Conservation (phyloP, 1,140 invertebrate species). For the Procambarus clarkii region DNA sequence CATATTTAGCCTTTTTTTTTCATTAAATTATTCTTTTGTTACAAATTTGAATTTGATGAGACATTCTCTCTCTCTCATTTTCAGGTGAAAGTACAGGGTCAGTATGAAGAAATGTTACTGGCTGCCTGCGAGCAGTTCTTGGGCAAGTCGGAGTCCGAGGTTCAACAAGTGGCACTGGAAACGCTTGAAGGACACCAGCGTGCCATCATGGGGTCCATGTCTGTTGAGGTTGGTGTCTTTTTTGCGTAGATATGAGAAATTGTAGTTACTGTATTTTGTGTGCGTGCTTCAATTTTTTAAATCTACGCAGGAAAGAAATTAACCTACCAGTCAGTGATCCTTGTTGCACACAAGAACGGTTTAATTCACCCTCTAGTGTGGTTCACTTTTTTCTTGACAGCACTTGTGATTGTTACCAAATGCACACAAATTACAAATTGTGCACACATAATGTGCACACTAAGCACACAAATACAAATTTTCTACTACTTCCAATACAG, state of each 20-base stretch:
- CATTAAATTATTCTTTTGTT: no score
- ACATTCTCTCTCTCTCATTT: neutral
- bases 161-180: constrained; percentile 94
- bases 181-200: constrained; percentile 98
- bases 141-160: constrained; percentile 92
- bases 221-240: constrained; percentile 85
- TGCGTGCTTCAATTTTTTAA: constrained; percentile 26
- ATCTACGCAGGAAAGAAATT: constrained; percentile 44
- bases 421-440: no score
- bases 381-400: neutral
- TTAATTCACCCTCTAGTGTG: neutral
- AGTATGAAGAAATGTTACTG: constrained; percentile 97
- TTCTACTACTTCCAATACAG: no score
- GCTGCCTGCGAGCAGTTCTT: constrained; percentile 98
- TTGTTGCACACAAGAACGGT: neutral
- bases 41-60: no score
- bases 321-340: constrained; percentile 31
- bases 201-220: constrained; percentile 99
- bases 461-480: no score
- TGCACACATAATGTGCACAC: no score
- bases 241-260: constrained; percentile 28
- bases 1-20: no score
- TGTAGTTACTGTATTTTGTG: constrained; percentile 3
- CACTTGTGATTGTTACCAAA: neutral
- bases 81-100: constrained; percentile 97